Base-by-base conservation (phyloP, 1,140 invertebrate species). In the Atta colombica region DNA sequence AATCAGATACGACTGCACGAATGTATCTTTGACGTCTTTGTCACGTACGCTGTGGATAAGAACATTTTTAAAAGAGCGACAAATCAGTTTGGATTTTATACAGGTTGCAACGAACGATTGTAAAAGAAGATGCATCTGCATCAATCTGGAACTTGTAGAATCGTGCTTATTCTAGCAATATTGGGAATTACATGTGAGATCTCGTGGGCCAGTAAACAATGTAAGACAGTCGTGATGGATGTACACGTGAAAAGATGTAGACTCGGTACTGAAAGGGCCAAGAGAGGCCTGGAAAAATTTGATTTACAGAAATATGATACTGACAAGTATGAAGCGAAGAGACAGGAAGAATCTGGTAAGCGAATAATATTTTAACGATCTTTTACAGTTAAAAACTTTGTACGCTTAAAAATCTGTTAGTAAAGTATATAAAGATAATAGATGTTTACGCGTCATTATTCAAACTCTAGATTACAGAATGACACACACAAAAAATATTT, bases 31-130 rank as follows among this genome's bases (percentile, higher is more conserved):
- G 61, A 66, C 87, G 21, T 39, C 51, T 80, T 74, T 16, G 61
- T 63, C 87, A 90, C 86, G 89, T 87, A 85, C 68, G 4, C 18
- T 35, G 39, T n/a, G 71, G 88, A 90, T 89, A 92, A 87, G 61
- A 66, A 66, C 8, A 28, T 81, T 63, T 77, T 89, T 88, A 90
- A 91, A 92, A 87, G 28, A 7, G 53, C 53, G 80, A 89, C 61
- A 63, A 85, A 2, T 14, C 21, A 35, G 10, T 12, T 60, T 61
- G 5, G 10, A 60, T 65, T 21, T 77, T 49, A 5, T 71, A 25
- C 77, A 51, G 25, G 16, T 21, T 21, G 16, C 68, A 60, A 21
- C n/a, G 6, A 21, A 35, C 8, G 4, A 69, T 60, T 21, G 5
- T 49, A 14, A 49, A 58, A 1, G 5, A 35, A 71, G 0, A 81